phyloP scores from a whole-genome alignment of 2,888 invertebrate species.

The Coelogynopora nodosa region DNA sequence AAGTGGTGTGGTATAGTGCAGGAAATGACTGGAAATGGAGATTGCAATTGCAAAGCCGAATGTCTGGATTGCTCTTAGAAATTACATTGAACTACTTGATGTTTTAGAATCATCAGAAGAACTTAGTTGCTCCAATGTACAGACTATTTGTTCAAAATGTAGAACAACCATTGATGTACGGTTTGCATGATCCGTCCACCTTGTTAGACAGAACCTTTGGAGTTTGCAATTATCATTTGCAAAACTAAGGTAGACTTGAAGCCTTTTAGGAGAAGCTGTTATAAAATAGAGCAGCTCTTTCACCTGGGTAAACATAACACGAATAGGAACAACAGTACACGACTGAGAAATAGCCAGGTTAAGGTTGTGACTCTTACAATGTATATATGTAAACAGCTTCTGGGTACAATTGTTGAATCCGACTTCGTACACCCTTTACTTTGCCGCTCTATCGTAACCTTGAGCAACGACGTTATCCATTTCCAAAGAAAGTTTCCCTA shows the following conservation, averaged over 20 bases:
- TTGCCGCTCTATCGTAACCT: constrained; percentile 1
- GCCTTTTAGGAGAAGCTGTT: constrained; percentile 16
- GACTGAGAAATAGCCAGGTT: background rate
- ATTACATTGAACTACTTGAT: no score
- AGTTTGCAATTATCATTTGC: background rate
- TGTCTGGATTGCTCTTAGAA: no score
- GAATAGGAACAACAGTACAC: background rate
- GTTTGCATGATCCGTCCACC: background rate
- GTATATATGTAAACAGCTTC: background rate
- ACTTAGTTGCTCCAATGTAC: no score
- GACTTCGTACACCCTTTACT: background rate
- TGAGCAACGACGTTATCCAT: background rate
- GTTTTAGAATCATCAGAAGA: no score
- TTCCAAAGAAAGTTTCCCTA: no score
- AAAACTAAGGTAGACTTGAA: background rate
- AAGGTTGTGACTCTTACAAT: constrained; percentile 13
- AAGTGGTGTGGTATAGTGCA: no score
- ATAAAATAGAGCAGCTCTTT: background rate
- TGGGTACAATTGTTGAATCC: background rate
- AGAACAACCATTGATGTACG: no score
- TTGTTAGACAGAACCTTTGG: background rate
- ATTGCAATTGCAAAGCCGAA: no score
- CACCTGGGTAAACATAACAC: background rate
- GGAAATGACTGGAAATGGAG: no score
- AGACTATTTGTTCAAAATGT: no score